Evolutionary conservation across 2,113 vertebrate species (phyloP).

Genomic region (Burhinus bistriatus): DNA sequence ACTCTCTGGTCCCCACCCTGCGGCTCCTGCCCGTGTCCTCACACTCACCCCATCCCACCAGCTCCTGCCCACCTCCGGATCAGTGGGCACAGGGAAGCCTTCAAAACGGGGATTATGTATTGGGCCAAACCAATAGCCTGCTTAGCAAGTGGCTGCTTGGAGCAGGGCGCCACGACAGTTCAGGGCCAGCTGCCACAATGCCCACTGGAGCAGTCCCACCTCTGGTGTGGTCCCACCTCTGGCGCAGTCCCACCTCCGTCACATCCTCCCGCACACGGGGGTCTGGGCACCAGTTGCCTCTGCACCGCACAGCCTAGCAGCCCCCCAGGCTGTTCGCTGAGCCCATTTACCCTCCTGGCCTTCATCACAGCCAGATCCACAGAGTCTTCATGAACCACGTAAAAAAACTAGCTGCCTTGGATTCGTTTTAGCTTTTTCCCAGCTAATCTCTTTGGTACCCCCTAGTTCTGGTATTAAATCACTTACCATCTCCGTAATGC

Average conservation of each 20-base stretch:
- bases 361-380: not conserved
- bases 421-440: not conserved
- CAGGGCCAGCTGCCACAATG: accelerated
- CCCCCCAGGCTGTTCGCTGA: not conserved
- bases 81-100: not conserved
- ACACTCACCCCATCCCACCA: accelerated
- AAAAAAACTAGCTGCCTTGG: not conserved
- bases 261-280: not conserved
- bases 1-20: not conserved
- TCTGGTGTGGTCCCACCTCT: not conserved
- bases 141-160: accelerated
- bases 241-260: not conserved
- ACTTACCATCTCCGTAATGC: not conserved
- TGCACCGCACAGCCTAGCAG: not conserved
- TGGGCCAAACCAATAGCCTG: not conserved
- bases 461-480: not conserved
- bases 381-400: accelerated
- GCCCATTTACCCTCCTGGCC: not conserved
- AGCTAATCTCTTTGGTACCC: not conserved
- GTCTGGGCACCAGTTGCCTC: not conserved
- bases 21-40: not conserved
- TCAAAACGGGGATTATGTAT: accelerated
- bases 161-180: accelerated
- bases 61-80: not conserved
- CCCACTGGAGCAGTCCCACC: accelerated